Conservation (phyloP, 2,888 invertebrate genomes). For the Petrophora chlorosata region DNA sequence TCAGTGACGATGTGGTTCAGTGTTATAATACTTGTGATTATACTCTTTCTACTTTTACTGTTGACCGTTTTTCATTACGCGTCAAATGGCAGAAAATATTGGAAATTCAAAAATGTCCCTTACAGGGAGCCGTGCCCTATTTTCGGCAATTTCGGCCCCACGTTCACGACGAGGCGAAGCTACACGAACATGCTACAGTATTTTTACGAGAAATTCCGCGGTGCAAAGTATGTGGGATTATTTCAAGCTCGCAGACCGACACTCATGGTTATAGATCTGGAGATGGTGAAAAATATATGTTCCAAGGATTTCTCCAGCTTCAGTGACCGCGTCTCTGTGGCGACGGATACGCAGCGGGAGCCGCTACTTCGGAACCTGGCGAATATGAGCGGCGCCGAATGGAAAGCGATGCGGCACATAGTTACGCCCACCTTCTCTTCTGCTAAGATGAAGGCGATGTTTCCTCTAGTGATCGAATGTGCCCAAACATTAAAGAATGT, state of each 20-base stretch:
- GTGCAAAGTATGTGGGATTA: conserved; percentile 70
- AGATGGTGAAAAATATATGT: conserved; percentile 66
- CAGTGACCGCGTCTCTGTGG: conserved; percentile 69
- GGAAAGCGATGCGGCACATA: conserved; percentile 76
- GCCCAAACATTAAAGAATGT: conserved; percentile 59
- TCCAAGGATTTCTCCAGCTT: conserved; percentile 68
- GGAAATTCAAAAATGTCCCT: conserved; percentile 67
- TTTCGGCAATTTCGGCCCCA: conserved; percentile 78
- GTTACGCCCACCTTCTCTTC: conserved; percentile 78
- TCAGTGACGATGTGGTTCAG: conserved; percentile 58
- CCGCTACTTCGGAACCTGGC: conserved; percentile 73
- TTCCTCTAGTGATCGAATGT: conserved; percentile 71
- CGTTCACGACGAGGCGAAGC: conserved; percentile 67
- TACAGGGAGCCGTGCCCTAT: conserved; percentile 77
- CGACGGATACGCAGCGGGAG: conserved; percentile 73
- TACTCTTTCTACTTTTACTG: conserved; percentile 53
- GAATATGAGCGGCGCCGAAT: conserved; percentile 76
- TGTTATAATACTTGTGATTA: conserved; percentile 54
- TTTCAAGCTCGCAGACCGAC: conserved; percentile 77
- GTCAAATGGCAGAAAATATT: conserved; percentile 72
- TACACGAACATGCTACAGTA: conserved; percentile 68
- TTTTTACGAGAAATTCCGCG: conserved; percentile 64
- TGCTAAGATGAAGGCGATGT: conserved; percentile 80
- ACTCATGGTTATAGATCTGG: conserved; percentile 69
- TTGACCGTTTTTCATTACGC: conserved; percentile 67